Conservation (phyloP, 2,888 invertebrate species). For the Cataglyphis cursor region DNA sequence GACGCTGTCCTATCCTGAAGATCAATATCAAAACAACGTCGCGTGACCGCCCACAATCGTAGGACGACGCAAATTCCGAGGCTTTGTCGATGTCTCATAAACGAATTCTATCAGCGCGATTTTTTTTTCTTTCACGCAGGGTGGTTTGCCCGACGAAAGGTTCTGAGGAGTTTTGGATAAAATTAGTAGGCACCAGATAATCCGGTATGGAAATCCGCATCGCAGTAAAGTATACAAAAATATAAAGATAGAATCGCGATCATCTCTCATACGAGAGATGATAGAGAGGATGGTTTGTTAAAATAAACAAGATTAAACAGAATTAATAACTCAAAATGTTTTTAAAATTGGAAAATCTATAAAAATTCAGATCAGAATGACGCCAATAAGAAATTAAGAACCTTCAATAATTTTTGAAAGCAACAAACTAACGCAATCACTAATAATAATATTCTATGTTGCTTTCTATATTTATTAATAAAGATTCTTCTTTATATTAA, state of each 20-base stretch:
- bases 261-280: too few relatives aligned
- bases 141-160: neutral
- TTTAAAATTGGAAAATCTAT: neutral
- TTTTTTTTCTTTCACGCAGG: neutral
- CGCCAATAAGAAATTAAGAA: neutral
- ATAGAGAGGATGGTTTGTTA: too few relatives aligned
- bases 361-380: too few relatives aligned
- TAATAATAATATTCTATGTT: neutral
- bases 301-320: too few relatives aligned
- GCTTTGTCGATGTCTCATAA: neutral
- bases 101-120: neutral
- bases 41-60: slow-evolving; percentile 70
- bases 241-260: neutral
- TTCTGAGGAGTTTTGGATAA: neutral
- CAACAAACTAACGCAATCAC: neutral
- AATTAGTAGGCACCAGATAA: neutral
- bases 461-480: neutral
- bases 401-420: neutral
- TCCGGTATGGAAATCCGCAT: too few relatives aligned
- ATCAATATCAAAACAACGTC: slow-evolving; percentile 84
- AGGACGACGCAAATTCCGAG: slow-evolving; percentile 40
- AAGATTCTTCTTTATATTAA: neutral
- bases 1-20: slow-evolving; percentile 81
- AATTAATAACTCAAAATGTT: neutral
- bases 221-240: neutral